Evolutionary conservation across 2,113 vertebrate species (phyloP).

Genomic region (Mastomys natalensis): DNA sequence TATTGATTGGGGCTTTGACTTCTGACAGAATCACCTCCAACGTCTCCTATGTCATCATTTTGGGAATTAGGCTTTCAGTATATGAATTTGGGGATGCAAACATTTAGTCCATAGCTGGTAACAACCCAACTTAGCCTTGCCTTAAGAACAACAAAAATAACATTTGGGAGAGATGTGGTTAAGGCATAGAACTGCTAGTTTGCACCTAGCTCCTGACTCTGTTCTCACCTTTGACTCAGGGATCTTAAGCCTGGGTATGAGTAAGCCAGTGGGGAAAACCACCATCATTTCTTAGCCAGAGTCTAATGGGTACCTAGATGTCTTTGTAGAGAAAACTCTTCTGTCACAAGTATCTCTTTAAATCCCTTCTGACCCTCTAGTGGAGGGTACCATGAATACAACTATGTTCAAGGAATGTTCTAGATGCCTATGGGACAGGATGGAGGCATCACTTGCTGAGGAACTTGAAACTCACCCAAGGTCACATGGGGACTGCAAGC

Average conservation of each 20-base stretch:
- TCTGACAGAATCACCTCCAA: background rate
- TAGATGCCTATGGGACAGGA: background rate
- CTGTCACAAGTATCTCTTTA: accelerated
- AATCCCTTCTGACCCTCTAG: background rate
- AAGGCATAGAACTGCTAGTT: background rate
- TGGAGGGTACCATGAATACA: accelerated
- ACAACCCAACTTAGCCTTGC: background rate
- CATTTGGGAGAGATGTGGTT: background rate
- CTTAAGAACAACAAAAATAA: background rate
- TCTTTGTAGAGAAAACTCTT: accelerated
- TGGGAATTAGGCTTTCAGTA: too few relatives aligned
- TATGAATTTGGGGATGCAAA: background rate
- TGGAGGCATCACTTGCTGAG: accelerated
- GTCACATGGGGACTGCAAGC: accelerated
- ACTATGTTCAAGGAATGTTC: accelerated
- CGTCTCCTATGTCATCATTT: background rate
- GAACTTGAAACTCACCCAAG: background rate
- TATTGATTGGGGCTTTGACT: background rate
- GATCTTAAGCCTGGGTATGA: background rate
- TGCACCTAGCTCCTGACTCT: background rate
- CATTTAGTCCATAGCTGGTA: background rate
- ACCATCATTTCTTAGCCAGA: accelerated
- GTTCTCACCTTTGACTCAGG: background rate
- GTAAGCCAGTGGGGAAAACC: accelerated
- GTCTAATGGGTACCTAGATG: background rate